phyloP scores from a whole-genome alignment of 2,797 vertebrate genomes.

The Sebastes flavidus region DNA sequence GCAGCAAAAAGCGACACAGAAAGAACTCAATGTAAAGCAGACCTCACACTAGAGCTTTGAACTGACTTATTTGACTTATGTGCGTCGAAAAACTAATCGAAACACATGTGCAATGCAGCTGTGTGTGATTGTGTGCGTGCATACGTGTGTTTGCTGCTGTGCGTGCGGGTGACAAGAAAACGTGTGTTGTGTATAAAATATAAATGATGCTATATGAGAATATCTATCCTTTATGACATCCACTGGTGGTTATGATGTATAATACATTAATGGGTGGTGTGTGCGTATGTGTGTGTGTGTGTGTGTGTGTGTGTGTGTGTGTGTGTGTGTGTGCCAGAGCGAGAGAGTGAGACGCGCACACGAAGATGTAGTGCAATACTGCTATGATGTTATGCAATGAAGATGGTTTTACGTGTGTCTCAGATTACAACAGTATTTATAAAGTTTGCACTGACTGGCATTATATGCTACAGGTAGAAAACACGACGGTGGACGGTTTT shows the following conservation, averaged over 20 bases:
- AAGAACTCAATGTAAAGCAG: slow-evolving; percentile 50
- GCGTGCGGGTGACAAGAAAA: slow-evolving; percentile 24
- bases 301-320: slow-evolving; percentile 43
- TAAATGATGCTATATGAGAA: slow-evolving; percentile 62
- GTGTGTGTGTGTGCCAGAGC: slow-evolving; percentile 56
- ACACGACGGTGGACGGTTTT: slow-evolving; percentile 43
- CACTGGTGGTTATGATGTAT: slow-evolving; percentile 63
- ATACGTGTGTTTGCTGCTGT: slow-evolving; percentile 34
- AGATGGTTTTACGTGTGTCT: slow-evolving; percentile 65
- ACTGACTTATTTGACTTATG: slow-evolving; percentile 42
- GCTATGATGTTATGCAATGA: slow-evolving; percentile 81
- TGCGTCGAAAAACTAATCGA: slow-evolving; percentile 28
- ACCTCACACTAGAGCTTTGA: slow-evolving; percentile 64
- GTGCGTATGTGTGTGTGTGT: slow-evolving; percentile 51
- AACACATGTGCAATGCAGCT: slow-evolving; percentile 70
- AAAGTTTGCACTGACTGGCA: slow-evolving; percentile 78
- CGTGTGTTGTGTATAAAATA: slow-evolving; percentile 48
- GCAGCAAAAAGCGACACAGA: slow-evolving; percentile 49
- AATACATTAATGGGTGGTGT: slow-evolving; percentile 54
- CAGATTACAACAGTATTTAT: slow-evolving; percentile 67
- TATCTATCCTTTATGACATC: slow-evolving; percentile 68
- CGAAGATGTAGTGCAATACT: slow-evolving; percentile 75
- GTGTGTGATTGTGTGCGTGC: slow-evolving; percentile 56
- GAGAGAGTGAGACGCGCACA: slow-evolving; percentile 65
- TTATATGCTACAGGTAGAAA: slow-evolving; percentile 64